A percentile compares a stretch with the other conserved stretches of the same genome.
These are phyloP conservation scores for Tachysurus fulvidraco DNA, from an alignment of 2,113 vertebrate species.

Conservation along the genomic window DNA sequence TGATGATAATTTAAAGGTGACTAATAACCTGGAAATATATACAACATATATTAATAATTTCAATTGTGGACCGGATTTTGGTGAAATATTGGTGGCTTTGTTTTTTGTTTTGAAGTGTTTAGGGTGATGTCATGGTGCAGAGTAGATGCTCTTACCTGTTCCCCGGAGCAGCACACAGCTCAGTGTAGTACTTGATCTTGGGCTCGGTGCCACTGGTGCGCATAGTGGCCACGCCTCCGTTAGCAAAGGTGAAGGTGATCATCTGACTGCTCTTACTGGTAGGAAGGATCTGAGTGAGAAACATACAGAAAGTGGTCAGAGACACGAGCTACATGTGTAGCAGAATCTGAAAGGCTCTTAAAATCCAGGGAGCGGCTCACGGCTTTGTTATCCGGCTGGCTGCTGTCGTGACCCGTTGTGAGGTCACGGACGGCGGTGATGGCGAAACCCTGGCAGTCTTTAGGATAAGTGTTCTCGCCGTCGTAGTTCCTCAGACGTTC, in stretches of 20 bases:
- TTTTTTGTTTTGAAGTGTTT: too few relatives aligned
- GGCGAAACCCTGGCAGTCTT: constrained; percentile 82
- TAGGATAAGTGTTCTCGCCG: constrained; percentile 82
- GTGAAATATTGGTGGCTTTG: neutral
- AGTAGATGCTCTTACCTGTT: constrained; percentile 78
- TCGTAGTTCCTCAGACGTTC: constrained; percentile 84
- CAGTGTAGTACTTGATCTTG: constrained; percentile 97
- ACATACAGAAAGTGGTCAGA: neutral
- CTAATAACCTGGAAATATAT: too few relatives aligned
- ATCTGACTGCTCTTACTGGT: constrained; percentile 94
- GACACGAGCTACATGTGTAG: neutral
- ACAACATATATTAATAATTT: too few relatives aligned
- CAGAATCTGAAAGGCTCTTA: neutral
- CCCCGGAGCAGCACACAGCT: constrained; percentile 91
- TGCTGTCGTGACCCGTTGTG: constrained; percentile 91
- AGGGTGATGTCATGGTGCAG: too few relatives aligned
- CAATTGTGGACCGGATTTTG: too few relatives aligned
- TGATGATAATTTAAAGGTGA: too few relatives aligned
- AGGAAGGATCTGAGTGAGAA: constrained; percentile 84
- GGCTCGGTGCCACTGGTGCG: constrained; percentile 96
- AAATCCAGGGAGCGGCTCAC: constrained; percentile 68
- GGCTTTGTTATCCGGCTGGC: constrained; percentile 83
- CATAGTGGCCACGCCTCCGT: constrained; percentile 93
- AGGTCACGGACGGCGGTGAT: constrained; percentile 86
- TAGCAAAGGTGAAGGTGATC: constrained; percentile 95